Conservation (phyloP, 2,113 vertebrate species). For the Eudorcas thomsonii region DNA sequence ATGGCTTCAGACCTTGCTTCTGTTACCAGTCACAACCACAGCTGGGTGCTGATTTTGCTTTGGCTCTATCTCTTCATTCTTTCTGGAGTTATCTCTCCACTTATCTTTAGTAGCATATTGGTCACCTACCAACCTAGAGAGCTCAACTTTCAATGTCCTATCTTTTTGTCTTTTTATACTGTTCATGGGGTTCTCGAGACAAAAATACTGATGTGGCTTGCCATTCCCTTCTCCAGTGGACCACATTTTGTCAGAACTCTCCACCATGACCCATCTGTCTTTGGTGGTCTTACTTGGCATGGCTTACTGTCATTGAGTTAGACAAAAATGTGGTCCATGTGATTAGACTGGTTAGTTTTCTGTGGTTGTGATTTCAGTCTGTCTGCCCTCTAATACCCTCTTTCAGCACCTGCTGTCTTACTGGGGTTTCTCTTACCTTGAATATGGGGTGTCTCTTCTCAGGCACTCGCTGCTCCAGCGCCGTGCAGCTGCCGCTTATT, state of each 20-base stretch:
- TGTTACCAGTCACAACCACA: neutral
- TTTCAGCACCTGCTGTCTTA: neutral
- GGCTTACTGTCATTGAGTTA: neutral
- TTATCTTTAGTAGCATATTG: neutral
- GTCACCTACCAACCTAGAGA: neutral
- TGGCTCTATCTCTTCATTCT: neutral
- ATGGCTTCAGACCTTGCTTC: neutral
- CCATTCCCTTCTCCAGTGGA: neutral
- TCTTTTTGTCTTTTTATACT: neutral
- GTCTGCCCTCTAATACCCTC: neutral
- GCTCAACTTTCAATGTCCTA: neutral
- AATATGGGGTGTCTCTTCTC: neutral
- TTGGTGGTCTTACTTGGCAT: neutral
- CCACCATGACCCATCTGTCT: neutral
- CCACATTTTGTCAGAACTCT: neutral
- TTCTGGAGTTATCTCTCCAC: neutral
- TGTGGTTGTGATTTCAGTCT: neutral
- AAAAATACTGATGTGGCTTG: neutral
- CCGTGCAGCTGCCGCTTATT: fast-evolving
- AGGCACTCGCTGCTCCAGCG: fast-evolving
- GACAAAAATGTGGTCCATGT: neutral
- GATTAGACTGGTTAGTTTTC: neutral
- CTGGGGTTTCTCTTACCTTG: neutral
- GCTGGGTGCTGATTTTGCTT: neutral
- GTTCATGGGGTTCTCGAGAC: neutral